A percentile compares a stretch with the other conserved stretches of the same genome.
Conservation (phyloP, 2,797 vertebrate species). For the Clarias fuscus region DNA sequence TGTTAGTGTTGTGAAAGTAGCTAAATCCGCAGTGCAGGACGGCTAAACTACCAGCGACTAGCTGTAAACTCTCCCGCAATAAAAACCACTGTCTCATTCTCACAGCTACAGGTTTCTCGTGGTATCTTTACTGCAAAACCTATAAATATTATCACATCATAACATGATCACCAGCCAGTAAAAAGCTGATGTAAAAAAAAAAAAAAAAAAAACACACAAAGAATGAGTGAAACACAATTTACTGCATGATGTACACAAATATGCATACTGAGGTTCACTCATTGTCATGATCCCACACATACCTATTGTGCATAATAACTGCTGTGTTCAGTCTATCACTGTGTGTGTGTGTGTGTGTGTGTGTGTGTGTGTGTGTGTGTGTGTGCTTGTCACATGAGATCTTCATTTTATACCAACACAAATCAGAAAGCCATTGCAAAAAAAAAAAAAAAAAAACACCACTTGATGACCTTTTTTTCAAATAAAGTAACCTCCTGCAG, state of each 20-base stretch:
- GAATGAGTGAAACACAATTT: not conserved
- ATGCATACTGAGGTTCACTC: not conserved
- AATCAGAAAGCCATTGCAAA: not conserved
- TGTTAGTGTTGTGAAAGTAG: not conserved
- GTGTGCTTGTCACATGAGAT: not conserved
- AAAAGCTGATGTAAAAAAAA: not conserved
- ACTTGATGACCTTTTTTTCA: not conserved
- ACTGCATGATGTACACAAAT: not conserved
- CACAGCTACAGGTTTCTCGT: not conserved
- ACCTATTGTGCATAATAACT: not conserved
- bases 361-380: not conserved
- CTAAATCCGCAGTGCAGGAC: not conserved
- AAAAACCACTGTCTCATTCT: not conserved
- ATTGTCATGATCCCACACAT: not conserved
- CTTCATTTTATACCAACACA: not conserved
- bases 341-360: not conserved
- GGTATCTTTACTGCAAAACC: conserved; percentile 2
- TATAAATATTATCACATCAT: conserved; percentile 20
- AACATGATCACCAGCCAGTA: not conserved
- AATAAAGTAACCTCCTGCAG: not conserved
- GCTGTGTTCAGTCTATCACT: not conserved
- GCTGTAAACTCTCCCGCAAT: not conserved
- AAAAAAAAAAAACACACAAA: not conserved
- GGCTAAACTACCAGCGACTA: not conserved
- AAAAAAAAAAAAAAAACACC: not conserved